phyloP scores from a whole-genome alignment of 2,888 invertebrate genomes.

The Heteromurus nitidus region DNA sequence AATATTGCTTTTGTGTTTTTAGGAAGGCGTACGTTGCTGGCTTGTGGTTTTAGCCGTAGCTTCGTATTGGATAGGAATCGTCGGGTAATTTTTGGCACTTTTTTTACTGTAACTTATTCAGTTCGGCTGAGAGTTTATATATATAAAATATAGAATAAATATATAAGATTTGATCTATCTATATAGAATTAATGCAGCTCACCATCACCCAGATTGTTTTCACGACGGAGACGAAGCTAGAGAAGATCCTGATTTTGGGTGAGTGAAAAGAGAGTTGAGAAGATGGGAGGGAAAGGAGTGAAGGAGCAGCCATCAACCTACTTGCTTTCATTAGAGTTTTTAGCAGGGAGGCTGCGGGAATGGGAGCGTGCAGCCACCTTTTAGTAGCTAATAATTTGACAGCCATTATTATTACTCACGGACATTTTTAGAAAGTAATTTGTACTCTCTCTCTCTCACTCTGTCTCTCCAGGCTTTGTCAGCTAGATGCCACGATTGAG shows the following conservation, averaged over 20 bases:
- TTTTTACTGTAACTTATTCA: too few relatives aligned
- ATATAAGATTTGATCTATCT: too few relatives aligned
- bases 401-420: background rate
- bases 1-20: conserved; percentile 10
- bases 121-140: too few relatives aligned
- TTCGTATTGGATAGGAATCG: conserved; percentile 77
- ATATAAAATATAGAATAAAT: too few relatives aligned
- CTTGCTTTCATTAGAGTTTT: conserved; percentile 14
- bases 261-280: too few relatives aligned
- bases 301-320: background rate
- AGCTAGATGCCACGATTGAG: conserved; percentile 67
- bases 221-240: conserved; percentile 74
- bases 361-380: background rate
- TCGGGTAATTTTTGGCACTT: too few relatives aligned
- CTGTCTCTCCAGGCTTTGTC: conserved; percentile 54
- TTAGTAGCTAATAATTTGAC: conserved; percentile 15
- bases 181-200: conserved; percentile 85
- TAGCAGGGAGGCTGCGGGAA: background rate
- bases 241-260: conserved; percentile 74
- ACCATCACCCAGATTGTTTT: conserved; percentile 83
- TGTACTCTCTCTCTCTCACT: background rate
- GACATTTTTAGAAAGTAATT: background rate
- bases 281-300: too few relatives aligned
- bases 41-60: conserved; percentile 61
- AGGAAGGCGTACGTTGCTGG: conserved; percentile 67